Evolutionary conservation across 30 jellyfish, hydroid and myxozoan genomes (phyloP).

Genomic region (Hydra vulgaris): DNA sequence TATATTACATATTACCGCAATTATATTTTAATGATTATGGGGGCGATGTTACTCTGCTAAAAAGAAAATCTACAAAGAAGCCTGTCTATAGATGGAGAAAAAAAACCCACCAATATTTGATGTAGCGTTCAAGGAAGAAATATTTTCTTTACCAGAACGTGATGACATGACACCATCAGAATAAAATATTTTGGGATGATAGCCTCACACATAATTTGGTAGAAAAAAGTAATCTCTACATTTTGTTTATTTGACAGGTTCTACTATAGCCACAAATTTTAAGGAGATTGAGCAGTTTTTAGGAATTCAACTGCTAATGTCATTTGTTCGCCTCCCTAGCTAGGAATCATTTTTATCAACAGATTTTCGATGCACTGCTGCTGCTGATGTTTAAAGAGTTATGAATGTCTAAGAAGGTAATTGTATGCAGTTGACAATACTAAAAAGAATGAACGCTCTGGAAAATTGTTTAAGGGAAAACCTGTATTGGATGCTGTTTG

Average conservation of each 20-base stretch:
- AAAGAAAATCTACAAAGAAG: no score
- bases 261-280: not conserved
- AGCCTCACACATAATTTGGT: no score
- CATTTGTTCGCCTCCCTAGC: not conserved
- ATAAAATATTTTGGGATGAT: no score
- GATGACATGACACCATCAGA: no score
- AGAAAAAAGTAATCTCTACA: no score
- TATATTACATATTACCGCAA: no score
- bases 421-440: slow-evolving; percentile 6
- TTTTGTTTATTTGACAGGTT: not conserved
- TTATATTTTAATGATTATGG: no score
- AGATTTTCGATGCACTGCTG: not conserved
- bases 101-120: no score
- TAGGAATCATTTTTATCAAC: not conserved
- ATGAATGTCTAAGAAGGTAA: not conserved
- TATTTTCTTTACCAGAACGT: no score
- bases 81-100: no score
- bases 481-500: slow-evolving; percentile 4
- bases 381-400: slow-evolving; percentile 1
- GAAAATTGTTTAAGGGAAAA: not conserved
- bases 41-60: no score
- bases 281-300: not conserved
- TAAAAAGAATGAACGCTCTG: not conserved
- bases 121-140: no score
- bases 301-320: not conserved